Base-by-base conservation (phyloP, 2,888 invertebrate species). In the Cryptocephalus primarius region DNA sequence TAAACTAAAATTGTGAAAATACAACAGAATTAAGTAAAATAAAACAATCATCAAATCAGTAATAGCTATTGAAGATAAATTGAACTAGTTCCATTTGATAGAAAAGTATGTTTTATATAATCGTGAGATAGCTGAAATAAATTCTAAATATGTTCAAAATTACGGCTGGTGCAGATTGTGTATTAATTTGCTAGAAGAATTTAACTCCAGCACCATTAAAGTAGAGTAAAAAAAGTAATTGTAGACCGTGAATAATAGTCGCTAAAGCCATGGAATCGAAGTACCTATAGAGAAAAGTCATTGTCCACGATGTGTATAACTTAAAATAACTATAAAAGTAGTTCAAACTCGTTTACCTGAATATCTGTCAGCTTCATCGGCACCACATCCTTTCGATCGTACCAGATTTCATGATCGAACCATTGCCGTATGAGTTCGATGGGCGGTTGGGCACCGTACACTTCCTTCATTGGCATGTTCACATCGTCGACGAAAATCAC, bases 401-500 rank as follows among this genome's bases (percentile, higher is more conserved):
- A 87, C 94, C 94, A 95, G 62, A 86, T 83, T 54, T 82, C 80
- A 56, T 93, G 88, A 68, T 95, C 95, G 39, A 94, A 79, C 76
- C 86, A 87, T 71, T 93, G 93, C 14, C 95, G 75, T 22, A 96
- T 69, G 39, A 96, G 73, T 67, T 96, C 95, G 46, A 96, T 89
- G 0, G 95, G 91, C 0, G 95, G 94, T 67, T 95, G 94, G 0
- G 94, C 93, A 0, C 94, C 95, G 62, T 89, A 94, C 1, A 79
- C 79, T 70, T 92, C 91, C 45, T 87, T 82, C 58, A 87, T 74
- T 0, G 95, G 95, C 91, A 95, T 91, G 60, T 91, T 92, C n/a
- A 96, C 81, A 66, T 96, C 95, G 63, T 96, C 96, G 33, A 96
- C 89, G 66, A 95, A 95, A 41, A 94, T 81, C 10, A 95, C 85